Percentiles rank a stretch among this genome's conserved stretches.
These are phyloP conservation scores for Drosophila buzzatii DNA, from an alignment of 2,888 invertebrate genomes.

Conservation along the genomic window DNA sequence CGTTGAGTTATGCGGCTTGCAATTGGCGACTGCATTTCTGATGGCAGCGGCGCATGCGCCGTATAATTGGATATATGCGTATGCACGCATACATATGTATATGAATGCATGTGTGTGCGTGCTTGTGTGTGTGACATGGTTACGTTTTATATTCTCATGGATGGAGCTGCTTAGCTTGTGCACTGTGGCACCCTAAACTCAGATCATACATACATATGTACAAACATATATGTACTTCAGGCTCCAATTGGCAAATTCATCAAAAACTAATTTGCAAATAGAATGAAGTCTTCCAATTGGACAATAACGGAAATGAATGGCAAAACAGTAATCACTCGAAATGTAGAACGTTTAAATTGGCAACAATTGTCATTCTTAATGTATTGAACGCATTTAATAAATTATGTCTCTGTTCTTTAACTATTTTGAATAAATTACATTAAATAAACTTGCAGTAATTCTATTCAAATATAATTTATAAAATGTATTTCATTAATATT, in stretches of 20 bases:
- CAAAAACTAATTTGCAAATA: constrained; percentile 46
- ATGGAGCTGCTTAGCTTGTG: constrained; percentile 11
- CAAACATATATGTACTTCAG: constrained; percentile 38
- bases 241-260: constrained; percentile 74
- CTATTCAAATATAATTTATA: background rate
- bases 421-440: background rate
- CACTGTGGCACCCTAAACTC: constrained; percentile 23
- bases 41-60: constrained; percentile 68
- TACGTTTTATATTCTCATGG: constrained; percentile 33
- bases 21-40: constrained; percentile 69
- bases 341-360: background rate
- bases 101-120: constrained; percentile 1
- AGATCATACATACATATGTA: constrained; percentile 10
- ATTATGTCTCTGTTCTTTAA: background rate
- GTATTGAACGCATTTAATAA: background rate
- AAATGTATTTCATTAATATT: background rate
- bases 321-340: background rate
- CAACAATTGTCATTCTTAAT: background rate
- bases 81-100: constrained; percentile 14
- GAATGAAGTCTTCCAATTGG: constrained; percentile 42
- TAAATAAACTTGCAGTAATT: background rate
- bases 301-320: constrained; percentile 44
- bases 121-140: constrained; percentile 39
- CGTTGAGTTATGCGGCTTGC: constrained; percentile 76
- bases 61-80: constrained; percentile 66